Evolutionary conservation across 2,888 invertebrate genomes (phyloP), one percentile per base, ranked within the genome.

Genomic region (Pilophorus perplexus): DNA sequence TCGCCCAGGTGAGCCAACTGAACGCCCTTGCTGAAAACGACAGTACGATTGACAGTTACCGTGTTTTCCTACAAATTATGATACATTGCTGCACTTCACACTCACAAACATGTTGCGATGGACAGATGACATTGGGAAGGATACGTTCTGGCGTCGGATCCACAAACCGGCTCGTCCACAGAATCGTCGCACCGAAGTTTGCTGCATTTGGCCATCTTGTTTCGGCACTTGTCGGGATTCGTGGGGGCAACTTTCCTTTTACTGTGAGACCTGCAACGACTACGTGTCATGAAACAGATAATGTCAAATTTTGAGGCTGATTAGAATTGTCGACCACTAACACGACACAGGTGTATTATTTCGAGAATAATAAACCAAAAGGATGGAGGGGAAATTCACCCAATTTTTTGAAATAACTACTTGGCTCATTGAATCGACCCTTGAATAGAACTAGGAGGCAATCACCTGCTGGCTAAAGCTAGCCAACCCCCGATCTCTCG

Each of bases 1-100:
- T 89, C 87, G 6, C 93, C 93, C 73, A 91, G 84, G 77, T 93
- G 93, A 2, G 93, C 92, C 74, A 92, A 79, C 77, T 92, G 90
- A 33, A 93, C 86, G 64, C 91, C 89, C 77, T 88, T 88, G 67
- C 89, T 89, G 78, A 20, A 40, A n/a, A n/a, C n/a, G n/a, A n/a
- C n/a, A n/a, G n/a, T n/a, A n/a, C n/a, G n/a, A n/a, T n/a, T n/a
- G n/a, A n/a, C n/a, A n/a, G n/a, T n/a, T n/a, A n/a, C n/a, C n/a
- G n/a, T n/a, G n/a, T n/a, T n/a, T n/a, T n/a, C n/a, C n/a, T n/a
- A 33, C 33, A 6, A 33, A 33, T 33, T 12, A 33, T 8, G 12
- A 33, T 33, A 33, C 33, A 6, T 33, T 33, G n/a, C 33, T 33
- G 12, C 33, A 8, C 6, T 33, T 33, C n/a, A n/a, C n/a, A 33